Evolutionary conservation across 1,140 invertebrate species (phyloP), one percentile per base, ranked within the genome.

Genomic region (Drosophila sulfurigaster): DNA sequence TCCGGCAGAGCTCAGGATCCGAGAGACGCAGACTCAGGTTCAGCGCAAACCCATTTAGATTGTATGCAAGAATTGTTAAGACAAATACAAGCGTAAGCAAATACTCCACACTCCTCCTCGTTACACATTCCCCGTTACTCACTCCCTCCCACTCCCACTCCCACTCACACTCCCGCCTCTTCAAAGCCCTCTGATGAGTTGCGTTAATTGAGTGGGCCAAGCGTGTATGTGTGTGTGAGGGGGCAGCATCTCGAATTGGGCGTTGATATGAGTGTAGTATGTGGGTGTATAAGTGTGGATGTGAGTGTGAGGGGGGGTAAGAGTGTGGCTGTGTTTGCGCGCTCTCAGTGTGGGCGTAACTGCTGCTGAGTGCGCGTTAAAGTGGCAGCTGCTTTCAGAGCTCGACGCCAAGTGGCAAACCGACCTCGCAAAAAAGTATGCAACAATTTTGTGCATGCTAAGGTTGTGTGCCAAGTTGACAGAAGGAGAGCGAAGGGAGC

Each of bases 121-220:
- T n/a, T n/a, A n/a, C 6, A 6, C 52, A 54, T 51, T 25, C 30
- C n/a, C 30, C 30, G n/a, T 4, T 16, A 1, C 20, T 3, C 20
- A 20, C 20, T 20, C 20, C 20, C 25, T 16, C 11, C 5, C 16
- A 10, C 30, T 5, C 0, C 5, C 15, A 11, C 25, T 16, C 11
- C 5, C 16, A 10, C 30, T 5, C 0, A 3, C 15, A 11, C 28
- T 38, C 41, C 16, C 20, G n/a, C 28, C 28, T 15, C n/a, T 30
- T 54, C 5, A 13, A 64, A 52, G 41, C 43, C 65, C 81, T 71
- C 78, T 74, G 63, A 76, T 52, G 77, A 88, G 80, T 72, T 89
- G 83, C 54, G 80, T 88, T 89, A 89, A 88, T 88, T 88, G 83
- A 88, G 83, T 88, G 83, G 83, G 85, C 77, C 59, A 28, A 46